Conservation (phyloP, 2,888 invertebrate species). For the Myopa testacea region DNA sequence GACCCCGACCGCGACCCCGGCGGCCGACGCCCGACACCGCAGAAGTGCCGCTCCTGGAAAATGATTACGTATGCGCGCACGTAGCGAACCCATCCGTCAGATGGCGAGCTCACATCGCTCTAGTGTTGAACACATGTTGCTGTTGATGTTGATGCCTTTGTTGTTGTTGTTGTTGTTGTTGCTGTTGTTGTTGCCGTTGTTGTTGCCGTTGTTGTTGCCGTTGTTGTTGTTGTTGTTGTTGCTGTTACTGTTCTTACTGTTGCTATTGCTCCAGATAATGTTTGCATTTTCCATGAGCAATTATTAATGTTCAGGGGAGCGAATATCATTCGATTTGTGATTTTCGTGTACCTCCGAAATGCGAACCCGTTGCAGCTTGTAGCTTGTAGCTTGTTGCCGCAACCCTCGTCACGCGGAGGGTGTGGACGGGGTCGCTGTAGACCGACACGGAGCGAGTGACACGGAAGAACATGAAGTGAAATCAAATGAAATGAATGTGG, state of each 20-base stretch:
- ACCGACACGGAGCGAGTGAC: neutral
- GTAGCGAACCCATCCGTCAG: slow-evolving; percentile 45
- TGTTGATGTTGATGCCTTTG: neutral
- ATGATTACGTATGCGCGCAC: slow-evolving; percentile 43
- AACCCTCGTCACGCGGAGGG: slow-evolving; percentile 17
- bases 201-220: no score
- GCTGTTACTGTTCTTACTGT: no score
- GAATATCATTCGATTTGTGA: slow-evolving; percentile 29
- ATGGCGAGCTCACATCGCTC: slow-evolving; percentile 20
- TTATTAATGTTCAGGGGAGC: slow-evolving; percentile 28
- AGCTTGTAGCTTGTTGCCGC: neutral
- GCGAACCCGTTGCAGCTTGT: neutral
- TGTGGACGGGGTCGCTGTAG: neutral
- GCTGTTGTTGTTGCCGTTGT: no score
- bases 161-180: no score
- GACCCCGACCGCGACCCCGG: neutral
- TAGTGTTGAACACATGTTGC: slow-evolving; percentile 23
- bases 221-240: neutral
- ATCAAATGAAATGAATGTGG: neutral
- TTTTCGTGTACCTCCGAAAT: slow-evolving; percentile 5
- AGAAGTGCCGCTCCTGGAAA: slow-evolving; percentile 32
- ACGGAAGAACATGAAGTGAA: neutral
- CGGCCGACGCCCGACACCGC: neutral
- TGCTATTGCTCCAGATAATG: slow-evolving; percentile 9
- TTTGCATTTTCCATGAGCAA: slow-evolving; percentile 37